These are phyloP conservation scores for Manis pentadactyla DNA, from an alignment of 2,797 vertebrate genomes.

Conservation along the genomic window DNA sequence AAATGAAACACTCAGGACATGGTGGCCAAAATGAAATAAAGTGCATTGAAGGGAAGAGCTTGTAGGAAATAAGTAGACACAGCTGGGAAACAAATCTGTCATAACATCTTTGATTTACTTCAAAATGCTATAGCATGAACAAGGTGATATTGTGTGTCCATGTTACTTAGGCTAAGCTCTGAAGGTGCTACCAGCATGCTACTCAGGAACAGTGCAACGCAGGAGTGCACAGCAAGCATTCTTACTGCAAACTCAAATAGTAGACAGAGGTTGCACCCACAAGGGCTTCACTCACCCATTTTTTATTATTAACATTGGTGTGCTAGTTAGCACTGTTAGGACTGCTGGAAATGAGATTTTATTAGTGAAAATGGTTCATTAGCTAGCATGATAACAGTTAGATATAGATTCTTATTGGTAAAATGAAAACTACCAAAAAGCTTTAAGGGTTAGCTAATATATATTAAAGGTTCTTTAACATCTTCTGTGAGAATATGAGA, in stretches of 20 bases:
- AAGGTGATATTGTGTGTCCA: neutral
- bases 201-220: neutral
- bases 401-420: neutral
- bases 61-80: neutral
- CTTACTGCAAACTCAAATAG: neutral
- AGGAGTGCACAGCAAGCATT: neutral
- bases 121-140: neutral
- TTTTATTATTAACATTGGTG: neutral
- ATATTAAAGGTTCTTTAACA: neutral
- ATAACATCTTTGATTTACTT: neutral
- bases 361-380: conserved; percentile 29
- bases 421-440: conserved; percentile 26
- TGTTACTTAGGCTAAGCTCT: neutral
- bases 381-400: neutral
- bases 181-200: neutral
- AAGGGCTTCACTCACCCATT: neutral
- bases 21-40: neutral
- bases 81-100: neutral
- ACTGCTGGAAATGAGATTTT: neutral
- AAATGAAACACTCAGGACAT: neutral
- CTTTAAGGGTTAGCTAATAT: neutral
- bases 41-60: neutral
- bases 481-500: neutral
- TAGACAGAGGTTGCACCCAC: neutral
- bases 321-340: neutral